These are phyloP conservation scores for Periplaneta americana DNA, from an alignment of 1,140 invertebrate species.

Conservation along the genomic window DNA sequence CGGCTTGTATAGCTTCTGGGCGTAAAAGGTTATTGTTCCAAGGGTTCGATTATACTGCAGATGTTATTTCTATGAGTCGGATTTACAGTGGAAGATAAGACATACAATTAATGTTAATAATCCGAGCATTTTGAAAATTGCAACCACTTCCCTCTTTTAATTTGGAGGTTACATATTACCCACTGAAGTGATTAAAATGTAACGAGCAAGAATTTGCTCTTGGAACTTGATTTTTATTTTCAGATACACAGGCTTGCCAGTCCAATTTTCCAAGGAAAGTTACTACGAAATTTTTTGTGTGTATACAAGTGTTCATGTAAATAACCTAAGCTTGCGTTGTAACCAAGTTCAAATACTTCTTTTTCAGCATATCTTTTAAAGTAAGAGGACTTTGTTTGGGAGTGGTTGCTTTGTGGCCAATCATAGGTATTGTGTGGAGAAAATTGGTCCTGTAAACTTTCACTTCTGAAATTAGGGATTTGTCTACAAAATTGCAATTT, in stretches of 20 bases:
- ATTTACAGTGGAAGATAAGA: background rate
- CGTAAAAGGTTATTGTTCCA: background rate
- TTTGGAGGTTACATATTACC: background rate
- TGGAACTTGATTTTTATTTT: slow-evolving; percentile 5
- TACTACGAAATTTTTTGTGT: background rate
- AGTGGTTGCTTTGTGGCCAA: background rate
- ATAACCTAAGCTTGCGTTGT: background rate
- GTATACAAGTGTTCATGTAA: background rate
- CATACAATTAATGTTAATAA: background rate
- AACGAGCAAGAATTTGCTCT: background rate
- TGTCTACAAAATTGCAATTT: background rate
- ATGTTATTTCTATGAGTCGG: background rate
- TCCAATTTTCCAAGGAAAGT: background rate
- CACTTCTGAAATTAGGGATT: background rate
- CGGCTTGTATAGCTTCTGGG: background rate
- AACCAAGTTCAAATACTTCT: background rate
- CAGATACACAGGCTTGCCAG: slow-evolving; percentile 4
- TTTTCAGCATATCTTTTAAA: background rate
- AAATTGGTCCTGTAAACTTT: background rate
- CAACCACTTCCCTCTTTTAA: slow-evolving; percentile 4
- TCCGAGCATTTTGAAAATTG: background rate
- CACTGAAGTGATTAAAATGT: background rate
- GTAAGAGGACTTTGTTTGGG: background rate
- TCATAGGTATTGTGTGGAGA: background rate
- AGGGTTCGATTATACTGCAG: background rate